phyloP scores from a whole-genome alignment of 2,888 invertebrate species.

The Spilosoma lubricipeda region DNA sequence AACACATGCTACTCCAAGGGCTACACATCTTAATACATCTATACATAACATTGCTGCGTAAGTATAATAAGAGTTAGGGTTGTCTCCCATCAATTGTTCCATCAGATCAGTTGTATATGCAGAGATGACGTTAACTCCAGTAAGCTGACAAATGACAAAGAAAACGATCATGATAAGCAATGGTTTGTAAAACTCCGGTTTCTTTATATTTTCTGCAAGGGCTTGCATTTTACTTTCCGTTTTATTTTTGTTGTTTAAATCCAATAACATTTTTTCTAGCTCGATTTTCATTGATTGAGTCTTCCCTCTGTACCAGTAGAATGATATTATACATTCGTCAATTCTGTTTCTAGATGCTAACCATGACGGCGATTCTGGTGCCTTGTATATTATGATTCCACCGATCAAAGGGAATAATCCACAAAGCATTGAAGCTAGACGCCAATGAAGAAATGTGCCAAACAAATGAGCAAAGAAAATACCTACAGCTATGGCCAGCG shows the following conservation, averaged over 20 bases:
- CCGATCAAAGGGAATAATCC: slow-evolving; percentile 83
- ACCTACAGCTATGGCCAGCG: slow-evolving; percentile 88
- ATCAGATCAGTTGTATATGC: slow-evolving; percentile 90
- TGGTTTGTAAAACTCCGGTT: slow-evolving; percentile 87
- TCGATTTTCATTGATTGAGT: slow-evolving; percentile 79
- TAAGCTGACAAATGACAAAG: slow-evolving; percentile 89
- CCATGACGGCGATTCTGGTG: slow-evolving; percentile 91
- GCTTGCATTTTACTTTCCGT: slow-evolving; percentile 69
- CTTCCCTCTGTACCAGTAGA: slow-evolving; percentile 87
- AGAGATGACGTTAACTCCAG: slow-evolving; percentile 90
- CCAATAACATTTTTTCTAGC: slow-evolving; percentile 80
- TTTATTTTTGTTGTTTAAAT: slow-evolving; percentile 68
- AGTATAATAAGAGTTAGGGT: slow-evolving; percentile 78
- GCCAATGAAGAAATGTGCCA: slow-evolving; percentile 88
- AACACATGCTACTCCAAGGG: slow-evolving; percentile 87
- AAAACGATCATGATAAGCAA: slow-evolving; percentile 87
- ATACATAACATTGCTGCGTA: slow-evolving; percentile 89
- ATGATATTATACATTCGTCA: slow-evolving; percentile 86
- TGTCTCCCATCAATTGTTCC: slow-evolving; percentile 84
- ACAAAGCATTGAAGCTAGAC: slow-evolving; percentile 84
- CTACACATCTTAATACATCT: slow-evolving; percentile 87
- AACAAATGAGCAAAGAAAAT: slow-evolving; percentile 88
- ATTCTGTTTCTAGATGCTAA: slow-evolving; percentile 86
- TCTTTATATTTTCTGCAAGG: slow-evolving; percentile 74
- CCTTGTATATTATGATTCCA: slow-evolving; percentile 82